phyloP scores from a whole-genome alignment of 2,113 vertebrate species.

The rat (Rattus norvegicus) region DNA sequence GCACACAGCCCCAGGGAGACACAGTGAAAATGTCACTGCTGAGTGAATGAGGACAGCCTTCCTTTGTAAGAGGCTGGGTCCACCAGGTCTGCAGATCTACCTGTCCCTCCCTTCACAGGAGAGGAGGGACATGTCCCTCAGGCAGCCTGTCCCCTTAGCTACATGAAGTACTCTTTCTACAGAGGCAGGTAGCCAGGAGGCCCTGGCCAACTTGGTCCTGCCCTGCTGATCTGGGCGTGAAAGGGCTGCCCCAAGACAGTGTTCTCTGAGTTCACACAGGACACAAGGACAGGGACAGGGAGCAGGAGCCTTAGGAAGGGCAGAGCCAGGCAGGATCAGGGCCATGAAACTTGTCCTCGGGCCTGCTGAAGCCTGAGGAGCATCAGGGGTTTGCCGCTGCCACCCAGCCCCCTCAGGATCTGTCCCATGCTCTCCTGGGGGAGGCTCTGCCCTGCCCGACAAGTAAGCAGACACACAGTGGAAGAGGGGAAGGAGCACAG shows the following conservation, averaged over 20 bases:
- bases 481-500: constrained; percentile 75
- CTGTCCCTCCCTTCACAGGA: not conserved
- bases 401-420: constrained; percentile 47
- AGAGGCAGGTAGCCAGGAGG: not conserved
- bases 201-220: constrained; percentile 72
- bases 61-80: not conserved
- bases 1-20: not conserved
- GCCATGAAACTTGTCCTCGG: not conserved
- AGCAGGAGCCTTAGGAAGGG: constrained; percentile 72
- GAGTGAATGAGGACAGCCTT: not conserved
- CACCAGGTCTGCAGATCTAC: not conserved
- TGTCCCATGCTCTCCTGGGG: constrained; percentile 52
- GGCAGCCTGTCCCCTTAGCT: not conserved
- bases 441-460: constrained; percentile 80
- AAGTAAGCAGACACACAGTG: constrained; percentile 77
- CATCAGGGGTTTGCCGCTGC: constrained; percentile 4
- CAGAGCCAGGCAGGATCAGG: constrained; percentile 78
- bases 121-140: too few relatives aligned
- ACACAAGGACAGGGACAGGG: constrained; percentile 78
- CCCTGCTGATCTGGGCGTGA: constrained; percentile 78
- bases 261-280: constrained; percentile 58
- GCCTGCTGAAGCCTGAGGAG: not conserved
- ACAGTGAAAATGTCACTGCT: not conserved
- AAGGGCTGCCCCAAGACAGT: constrained; percentile 72
- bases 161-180: not conserved